Conservation (phyloP, 2,888 invertebrate genomes). For the Phengaris alcon region DNA sequence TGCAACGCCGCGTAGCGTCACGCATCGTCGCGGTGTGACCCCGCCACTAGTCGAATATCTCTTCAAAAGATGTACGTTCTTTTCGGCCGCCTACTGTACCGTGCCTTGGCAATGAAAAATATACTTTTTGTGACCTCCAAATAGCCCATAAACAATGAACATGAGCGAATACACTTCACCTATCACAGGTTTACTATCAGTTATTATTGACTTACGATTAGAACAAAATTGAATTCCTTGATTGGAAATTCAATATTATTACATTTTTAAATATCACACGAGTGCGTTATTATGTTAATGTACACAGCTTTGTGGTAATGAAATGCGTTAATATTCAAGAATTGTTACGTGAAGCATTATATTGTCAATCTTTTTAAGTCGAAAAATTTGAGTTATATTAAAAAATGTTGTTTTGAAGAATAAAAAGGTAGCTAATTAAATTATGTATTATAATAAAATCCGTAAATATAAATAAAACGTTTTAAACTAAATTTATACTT, state of each 20-base stretch:
- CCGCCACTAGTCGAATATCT: too few species aligned
- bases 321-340: conserved; percentile 28
- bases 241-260: conserved; percentile 22
- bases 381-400: conserved; percentile 20
- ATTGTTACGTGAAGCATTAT: conserved; percentile 18
- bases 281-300: conserved; percentile 62
- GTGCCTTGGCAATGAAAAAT: conserved; percentile 21
- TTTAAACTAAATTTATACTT: background rate
- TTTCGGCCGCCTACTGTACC: background rate
- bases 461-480: background rate
- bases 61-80: too few species aligned
- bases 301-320: conserved; percentile 42
- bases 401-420: background rate
- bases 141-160: conserved; percentile 38
- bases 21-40: too few species aligned
- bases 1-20: too few species aligned
- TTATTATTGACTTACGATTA: conserved; percentile 28
- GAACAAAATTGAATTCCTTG: conserved; percentile 3
- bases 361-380: conserved; percentile 25
- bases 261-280: conserved; percentile 63
- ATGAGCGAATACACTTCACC: conserved; percentile 45
- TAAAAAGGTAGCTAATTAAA: background rate
- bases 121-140: conserved; percentile 39
- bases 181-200: conserved; percentile 59
- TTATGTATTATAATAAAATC: background rate